Evolutionary conservation across 2,888 invertebrate genomes (phyloP).

Genomic region (Brachypalpus laphriformis): DNA sequence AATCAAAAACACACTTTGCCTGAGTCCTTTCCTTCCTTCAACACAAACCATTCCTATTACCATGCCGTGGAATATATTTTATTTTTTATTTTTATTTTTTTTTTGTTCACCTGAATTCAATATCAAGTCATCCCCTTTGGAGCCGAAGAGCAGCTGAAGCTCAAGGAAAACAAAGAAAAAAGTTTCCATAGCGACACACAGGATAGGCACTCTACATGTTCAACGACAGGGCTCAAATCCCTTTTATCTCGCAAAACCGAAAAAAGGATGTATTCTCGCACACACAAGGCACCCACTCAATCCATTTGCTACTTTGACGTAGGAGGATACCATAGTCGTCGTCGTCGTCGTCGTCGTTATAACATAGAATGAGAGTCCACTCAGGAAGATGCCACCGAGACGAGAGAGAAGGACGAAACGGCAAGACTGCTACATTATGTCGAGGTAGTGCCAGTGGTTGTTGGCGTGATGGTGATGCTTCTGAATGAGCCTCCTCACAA

Average conservation of each 20-base stretch:
- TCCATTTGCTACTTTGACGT: conserved; percentile 27
- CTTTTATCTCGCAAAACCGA: conserved; percentile 23
- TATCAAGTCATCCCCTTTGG: not conserved
- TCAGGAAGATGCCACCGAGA: not conserved
- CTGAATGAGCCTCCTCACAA: conserved; percentile 20
- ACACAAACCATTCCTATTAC: not conserved
- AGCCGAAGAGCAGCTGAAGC: conserved; percentile 17
- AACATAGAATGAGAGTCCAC: conserved; percentile 35
- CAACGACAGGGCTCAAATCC: conserved; percentile 12
- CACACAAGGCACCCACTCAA: conserved; percentile 17
- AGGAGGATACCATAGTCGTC: not conserved
- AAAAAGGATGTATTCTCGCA: not conserved
- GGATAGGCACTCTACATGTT: not conserved
- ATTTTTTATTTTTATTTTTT: not conserved
- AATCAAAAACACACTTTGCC: conserved; percentile 5
- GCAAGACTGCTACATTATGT: not conserved
- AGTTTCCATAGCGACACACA: conserved; percentile 27
- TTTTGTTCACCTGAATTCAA: conserved; percentile 32
- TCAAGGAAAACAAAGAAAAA: conserved; percentile 20
- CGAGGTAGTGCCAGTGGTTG: not conserved
- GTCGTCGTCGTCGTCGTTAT: not conserved
- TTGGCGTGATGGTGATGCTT: conserved; percentile 24
- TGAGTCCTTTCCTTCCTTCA: not conserved
- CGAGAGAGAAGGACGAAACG: not conserved
- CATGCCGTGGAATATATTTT: not conserved